Conservation (phyloP, 2,113 vertebrate species). For the Leiothrix lutea region DNA sequence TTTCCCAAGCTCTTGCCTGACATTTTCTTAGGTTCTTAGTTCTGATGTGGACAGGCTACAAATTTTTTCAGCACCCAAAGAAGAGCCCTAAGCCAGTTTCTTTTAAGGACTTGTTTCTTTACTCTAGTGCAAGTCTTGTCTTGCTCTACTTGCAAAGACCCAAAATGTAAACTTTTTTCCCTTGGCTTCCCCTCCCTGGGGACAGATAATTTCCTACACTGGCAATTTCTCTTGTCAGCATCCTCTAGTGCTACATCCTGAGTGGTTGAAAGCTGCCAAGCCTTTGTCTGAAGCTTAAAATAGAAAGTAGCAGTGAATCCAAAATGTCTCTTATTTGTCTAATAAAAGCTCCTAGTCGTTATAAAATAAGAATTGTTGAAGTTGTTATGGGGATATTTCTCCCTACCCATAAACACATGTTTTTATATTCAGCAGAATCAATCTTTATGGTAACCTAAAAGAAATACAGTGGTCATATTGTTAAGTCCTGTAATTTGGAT, state of each 20-base stretch:
- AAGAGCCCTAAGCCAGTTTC: not conserved
- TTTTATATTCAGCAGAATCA: not conserved
- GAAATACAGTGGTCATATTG: not conserved
- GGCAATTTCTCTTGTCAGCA: not conserved
- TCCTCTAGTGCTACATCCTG: not conserved
- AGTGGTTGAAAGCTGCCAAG: not conserved
- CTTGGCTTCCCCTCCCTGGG: not conserved
- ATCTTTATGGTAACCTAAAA: not conserved
- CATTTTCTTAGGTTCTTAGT: not conserved
- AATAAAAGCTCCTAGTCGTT: not conserved
- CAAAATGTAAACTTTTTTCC: not conserved
- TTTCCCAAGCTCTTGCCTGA: not conserved
- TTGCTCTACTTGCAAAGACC: not conserved
- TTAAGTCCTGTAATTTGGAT: not conserved
- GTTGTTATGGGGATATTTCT: not conserved
- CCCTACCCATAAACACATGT: not conserved
- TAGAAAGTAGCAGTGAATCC: not conserved
- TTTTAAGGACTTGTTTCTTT: not conserved
- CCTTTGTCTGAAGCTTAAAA: constrained; percentile 3
- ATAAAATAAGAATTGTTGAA: not conserved
- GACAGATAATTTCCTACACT: not conserved
- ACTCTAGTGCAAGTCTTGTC: not conserved
- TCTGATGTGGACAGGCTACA: not conserved
- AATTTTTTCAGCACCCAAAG: not conserved
- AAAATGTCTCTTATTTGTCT: not conserved